Conservation (phyloP, 2,797 vertebrate species). For the Falco columbarius region DNA sequence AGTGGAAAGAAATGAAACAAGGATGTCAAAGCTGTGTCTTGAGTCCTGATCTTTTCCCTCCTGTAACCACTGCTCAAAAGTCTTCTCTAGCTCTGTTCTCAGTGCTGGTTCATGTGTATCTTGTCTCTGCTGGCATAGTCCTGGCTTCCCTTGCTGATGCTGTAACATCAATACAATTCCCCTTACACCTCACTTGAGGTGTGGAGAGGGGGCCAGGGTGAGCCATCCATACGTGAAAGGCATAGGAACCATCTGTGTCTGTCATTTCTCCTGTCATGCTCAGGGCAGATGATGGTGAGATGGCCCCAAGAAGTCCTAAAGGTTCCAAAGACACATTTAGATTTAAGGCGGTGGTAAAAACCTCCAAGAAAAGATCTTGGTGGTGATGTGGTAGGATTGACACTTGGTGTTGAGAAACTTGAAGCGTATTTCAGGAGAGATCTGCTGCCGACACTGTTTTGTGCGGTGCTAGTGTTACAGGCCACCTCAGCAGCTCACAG, state of each 20-base stretch:
- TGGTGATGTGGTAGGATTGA: neutral
- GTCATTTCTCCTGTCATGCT: neutral
- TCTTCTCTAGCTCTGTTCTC: neutral
- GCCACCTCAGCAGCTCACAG: neutral
- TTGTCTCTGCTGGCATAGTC: neutral
- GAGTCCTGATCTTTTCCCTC: neutral
- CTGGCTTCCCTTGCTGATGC: neutral
- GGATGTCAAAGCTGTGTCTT: neutral
- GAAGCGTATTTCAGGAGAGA: neutral
- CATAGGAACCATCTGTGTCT: neutral
- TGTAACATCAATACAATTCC: neutral
- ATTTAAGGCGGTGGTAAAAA: neutral
- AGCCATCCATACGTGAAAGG: neutral
- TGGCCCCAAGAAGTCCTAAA: neutral
- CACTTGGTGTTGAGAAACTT: neutral
- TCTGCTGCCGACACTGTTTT: neutral
- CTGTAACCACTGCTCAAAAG: neutral
- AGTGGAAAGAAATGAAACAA: neutral
- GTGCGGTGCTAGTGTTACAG: accelerated
- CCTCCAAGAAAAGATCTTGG: neutral
- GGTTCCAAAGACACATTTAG: neutral
- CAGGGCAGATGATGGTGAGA: neutral
- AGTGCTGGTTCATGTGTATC: neutral
- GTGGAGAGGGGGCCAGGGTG: neutral
- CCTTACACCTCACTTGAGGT: neutral